Base-by-base conservation (phyloP, 2,888 invertebrate species). In the Agonum fuliginosum region DNA sequence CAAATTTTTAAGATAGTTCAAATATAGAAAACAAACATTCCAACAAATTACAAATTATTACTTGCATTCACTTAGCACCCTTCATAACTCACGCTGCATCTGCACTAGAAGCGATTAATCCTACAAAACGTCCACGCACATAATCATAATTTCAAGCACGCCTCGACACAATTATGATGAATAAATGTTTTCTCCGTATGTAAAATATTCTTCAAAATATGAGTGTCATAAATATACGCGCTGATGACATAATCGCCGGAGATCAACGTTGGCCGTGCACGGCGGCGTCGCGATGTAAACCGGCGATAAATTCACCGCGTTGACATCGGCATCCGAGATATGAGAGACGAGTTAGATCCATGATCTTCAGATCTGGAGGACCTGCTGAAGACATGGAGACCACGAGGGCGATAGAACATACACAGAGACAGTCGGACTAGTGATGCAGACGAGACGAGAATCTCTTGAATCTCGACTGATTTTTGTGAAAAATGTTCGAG, bases 91-190 rank as follows among this genome's bases (percentile, higher is more conserved):
- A 37, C 37, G n/a, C n/a, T 37, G 37, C 12, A 2, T 48, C 8
- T 12, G 27, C 54, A 12, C 27, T 54, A 54, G 24, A 24, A n/a
- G 14, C 54, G 27, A 54, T 54, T 54, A 54, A 54, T 54, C 5
- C 54, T 54, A 2, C 27, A 27, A 48, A n/a, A 10, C 20, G 48
- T 48, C 48, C 48, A 19, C 19, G 10, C 3, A 22, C 34, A 69
- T 69, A 43, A 41, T 70, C 67, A 41, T 67, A 67, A 67, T 67
- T 76, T 65, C 34, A 67, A 67, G 46, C 75, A 67, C 75, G 67
- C 58, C 67, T 69, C 30, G 48, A 77, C 70, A 75, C 67, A 75
- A 67, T 75, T 75, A 75, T 67, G 75, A 75, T 51, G 67, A 67
- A 48, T 75, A 67, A 75, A 75, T 75, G 67, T 67, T 75, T 75